Base-by-base conservation (phyloP, 2,113 vertebrate genomes). In the Hippopotamus amphibius region DNA sequence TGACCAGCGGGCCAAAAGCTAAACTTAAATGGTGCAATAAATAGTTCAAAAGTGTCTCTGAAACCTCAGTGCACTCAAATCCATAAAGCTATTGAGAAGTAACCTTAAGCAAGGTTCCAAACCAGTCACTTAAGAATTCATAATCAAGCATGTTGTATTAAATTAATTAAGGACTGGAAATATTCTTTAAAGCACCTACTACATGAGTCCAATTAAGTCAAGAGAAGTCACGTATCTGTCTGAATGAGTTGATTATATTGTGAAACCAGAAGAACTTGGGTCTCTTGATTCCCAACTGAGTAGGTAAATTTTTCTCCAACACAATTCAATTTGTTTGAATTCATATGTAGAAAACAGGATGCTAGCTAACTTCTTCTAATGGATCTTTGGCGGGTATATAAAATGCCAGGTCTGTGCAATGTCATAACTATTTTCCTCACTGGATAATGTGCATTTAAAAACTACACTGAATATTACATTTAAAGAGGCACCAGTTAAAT, bases 1-100 rank as follows among this genome's bases (percentile, higher is more conserved):
- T 57, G 81, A 72, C 26, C 61, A 93, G 66, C 80, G 53, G 57
- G 88, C 65, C 63, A 83, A 96, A 88, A 96, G 53, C 66, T 85
- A 90, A 96, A 85, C 55, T 95, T 79, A 87, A 46, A 77, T 16
- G 17, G 28, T 59, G 50, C 55, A 89, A 91, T 50, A 76, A 93
- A 74, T 1, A 93, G 76, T 50, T 95, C 46, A 53, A 74, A 76
- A 57, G 59, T 71, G 59, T 21, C 86, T 83, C 63, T 66, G 57
- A 95, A 83, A 83, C 84, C 6, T 69, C 48, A 55, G 43, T 19
- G 41, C 33, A 43, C 55, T 93, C 76, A 50, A 86, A 84, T 46
- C 41, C 24, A 4, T 30, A 90, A 71, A 24, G 33, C 21, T 77
- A 65, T 0, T 63, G n/a, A 96, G 53, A 83, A 83, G 13, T 6